Evolutionary conservation across 2,113 vertebrate genomes (phyloP).

Genomic region (Actinemys pallida): DNA sequence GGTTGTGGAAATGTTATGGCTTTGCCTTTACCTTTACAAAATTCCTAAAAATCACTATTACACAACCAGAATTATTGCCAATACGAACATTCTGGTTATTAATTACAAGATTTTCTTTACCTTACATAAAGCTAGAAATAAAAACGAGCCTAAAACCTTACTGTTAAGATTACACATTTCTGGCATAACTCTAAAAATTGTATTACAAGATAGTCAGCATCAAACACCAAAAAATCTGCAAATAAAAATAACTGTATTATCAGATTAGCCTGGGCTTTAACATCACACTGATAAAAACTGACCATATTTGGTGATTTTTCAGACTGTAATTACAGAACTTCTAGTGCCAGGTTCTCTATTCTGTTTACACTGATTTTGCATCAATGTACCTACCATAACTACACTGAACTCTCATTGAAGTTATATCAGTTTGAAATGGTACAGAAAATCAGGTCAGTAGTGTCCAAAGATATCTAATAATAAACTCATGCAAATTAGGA

Average conservation of each 20-base stretch:
- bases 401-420: neutral
- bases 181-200: neutral
- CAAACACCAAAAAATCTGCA: neutral
- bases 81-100: neutral
- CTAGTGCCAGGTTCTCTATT: neutral
- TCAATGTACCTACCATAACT: neutral
- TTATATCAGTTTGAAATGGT: neutral
- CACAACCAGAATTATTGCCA: neutral
- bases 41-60: neutral
- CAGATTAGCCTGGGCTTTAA: neutral
- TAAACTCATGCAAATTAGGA: neutral
- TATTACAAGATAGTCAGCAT: neutral
- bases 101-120: neutral
- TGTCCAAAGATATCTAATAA: neutral
- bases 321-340: neutral
- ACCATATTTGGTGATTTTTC: neutral
- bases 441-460: neutral
- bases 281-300: neutral
- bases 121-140: neutral
- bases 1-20: neutral
- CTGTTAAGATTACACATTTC: neutral
- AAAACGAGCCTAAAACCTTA: neutral
- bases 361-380: neutral
- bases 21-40: neutral
- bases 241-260: neutral